These are phyloP conservation scores for Sericinus montela DNA, from an alignment of 2,888 invertebrate genomes.

Conservation along the genomic window DNA sequence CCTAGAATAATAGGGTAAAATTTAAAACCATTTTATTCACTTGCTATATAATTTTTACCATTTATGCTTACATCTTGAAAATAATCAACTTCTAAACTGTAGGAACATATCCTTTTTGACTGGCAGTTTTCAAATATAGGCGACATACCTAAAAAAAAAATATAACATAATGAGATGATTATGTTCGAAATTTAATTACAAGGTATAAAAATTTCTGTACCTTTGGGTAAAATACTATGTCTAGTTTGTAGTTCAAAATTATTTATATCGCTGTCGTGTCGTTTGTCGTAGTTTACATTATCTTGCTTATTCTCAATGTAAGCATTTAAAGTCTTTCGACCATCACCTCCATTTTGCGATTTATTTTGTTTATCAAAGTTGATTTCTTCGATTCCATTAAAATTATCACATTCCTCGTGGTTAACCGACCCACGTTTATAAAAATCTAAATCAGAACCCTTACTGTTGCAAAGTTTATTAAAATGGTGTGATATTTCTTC, in stretches of 20 bases:
- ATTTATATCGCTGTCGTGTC: slow-evolving; percentile 29
- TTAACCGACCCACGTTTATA: background rate
- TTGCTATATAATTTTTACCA: background rate
- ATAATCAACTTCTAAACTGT: slow-evolving; percentile 43
- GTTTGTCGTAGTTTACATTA: slow-evolving; percentile 15
- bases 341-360: slow-evolving; percentile 3
- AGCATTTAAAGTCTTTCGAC: background rate
- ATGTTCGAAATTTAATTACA: background rate
- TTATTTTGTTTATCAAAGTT: slow-evolving; percentile 5
- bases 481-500: slow-evolving; percentile 11
- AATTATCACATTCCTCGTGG: background rate
- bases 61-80: slow-evolving; percentile 48
- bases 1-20: slow-evolving; percentile 37
- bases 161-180: background rate
- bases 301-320: slow-evolving; percentile 13
- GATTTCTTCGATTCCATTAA: slow-evolving; percentile 1
- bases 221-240: slow-evolving; percentile 78
- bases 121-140: slow-evolving; percentile 65
- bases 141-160: slow-evolving; percentile 62
- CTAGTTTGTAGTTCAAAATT: slow-evolving; percentile 60
- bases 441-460: background rate
- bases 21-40: background rate
- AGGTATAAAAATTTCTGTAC: slow-evolving; percentile 36
- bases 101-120: slow-evolving; percentile 33
- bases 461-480: background rate